phyloP scores from a whole-genome alignment of 2,888 invertebrate genomes.

The Tinea trinotella region DNA sequence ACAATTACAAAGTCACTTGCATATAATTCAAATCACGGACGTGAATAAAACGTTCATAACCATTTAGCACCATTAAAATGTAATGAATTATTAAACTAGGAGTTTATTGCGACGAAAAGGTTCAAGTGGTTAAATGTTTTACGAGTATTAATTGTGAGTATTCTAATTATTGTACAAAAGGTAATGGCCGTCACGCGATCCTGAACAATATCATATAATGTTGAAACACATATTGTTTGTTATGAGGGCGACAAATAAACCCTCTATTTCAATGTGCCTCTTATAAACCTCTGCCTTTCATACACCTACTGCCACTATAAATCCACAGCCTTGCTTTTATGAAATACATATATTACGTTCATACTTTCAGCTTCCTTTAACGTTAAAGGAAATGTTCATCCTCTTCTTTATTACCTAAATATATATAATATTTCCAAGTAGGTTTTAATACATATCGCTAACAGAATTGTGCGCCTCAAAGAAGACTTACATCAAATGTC shows the following conservation, averaged over 20 bases:
- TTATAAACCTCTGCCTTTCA: background rate
- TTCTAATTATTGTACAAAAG: slow-evolving; percentile 28
- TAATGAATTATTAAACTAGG: slow-evolving; percentile 54
- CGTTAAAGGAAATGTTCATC: background rate
- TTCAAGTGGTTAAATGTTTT: slow-evolving; percentile 36
- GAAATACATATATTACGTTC: slow-evolving; percentile 11
- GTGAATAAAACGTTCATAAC: slow-evolving; percentile 54
- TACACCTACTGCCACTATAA: slow-evolving; percentile 5
- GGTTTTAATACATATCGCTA: slow-evolving; percentile 16
- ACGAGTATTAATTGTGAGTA: slow-evolving; percentile 49
- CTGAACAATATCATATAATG: background rate
- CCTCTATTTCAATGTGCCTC: background rate
- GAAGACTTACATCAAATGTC: slow-evolving; percentile 62
- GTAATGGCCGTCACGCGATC: slow-evolving; percentile 20
- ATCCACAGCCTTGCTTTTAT: slow-evolving; percentile 7
- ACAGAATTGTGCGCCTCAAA: slow-evolving; percentile 34
- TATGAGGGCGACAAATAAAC: slow-evolving; percentile 4
- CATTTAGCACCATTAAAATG: slow-evolving; percentile 50
- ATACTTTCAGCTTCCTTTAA: slow-evolving; percentile 1
- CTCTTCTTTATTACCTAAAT: slow-evolving; percentile 1
- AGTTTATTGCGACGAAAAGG: slow-evolving; percentile 31
- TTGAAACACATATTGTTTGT: background rate
- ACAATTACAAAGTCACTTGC: slow-evolving; percentile 16
- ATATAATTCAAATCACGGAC: slow-evolving; percentile 52
- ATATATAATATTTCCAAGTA: background rate